phyloP scores from a whole-genome alignment of 2,113 vertebrate genomes.

The Thunnus maccoyii region DNA sequence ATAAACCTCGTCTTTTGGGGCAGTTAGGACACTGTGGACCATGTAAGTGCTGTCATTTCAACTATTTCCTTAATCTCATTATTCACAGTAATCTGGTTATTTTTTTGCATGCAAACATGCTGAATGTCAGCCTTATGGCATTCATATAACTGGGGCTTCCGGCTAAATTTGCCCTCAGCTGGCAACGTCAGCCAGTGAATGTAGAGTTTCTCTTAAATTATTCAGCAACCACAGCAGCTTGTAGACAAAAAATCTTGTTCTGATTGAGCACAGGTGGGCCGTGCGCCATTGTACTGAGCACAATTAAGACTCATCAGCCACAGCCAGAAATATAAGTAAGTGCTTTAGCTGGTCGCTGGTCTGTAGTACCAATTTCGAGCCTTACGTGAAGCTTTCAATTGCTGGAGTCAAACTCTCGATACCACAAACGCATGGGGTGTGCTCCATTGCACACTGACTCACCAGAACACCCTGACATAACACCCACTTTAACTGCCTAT shows the following conservation, averaged over 20 bases:
- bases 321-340: conserved; percentile 6
- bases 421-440: conserved; percentile 45
- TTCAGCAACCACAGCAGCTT: conserved; percentile 43
- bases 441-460: conserved; percentile 63
- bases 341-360: conserved; percentile 13
- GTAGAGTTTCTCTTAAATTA: conserved; percentile 45
- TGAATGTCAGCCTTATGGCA: conserved; percentile 1
- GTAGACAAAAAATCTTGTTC: conserved; percentile 41
- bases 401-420: conserved; percentile 24
- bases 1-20: neutral
- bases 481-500: conserved; percentile 75
- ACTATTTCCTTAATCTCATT: neutral
- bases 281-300: conserved; percentile 9
- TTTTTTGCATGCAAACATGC: conserved; percentile 13
- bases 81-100: conserved; percentile 15
- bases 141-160: conserved; percentile 10
- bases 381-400: conserved; percentile 35
- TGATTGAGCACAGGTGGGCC: conserved; percentile 21
- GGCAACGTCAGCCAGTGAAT: conserved; percentile 13
- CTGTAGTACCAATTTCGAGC: conserved; percentile 21
- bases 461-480: conserved; percentile 68
- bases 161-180: conserved; percentile 30
- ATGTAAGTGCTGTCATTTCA: conserved; percentile 3
- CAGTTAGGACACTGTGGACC: neutral
- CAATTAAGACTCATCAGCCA: neutral